A percentile compares a stretch with the other conserved stretches of the same genome.
phyloP scores from a whole-genome alignment of 23 tunicate genomes.

The Botrylloides violaceus region DNA sequence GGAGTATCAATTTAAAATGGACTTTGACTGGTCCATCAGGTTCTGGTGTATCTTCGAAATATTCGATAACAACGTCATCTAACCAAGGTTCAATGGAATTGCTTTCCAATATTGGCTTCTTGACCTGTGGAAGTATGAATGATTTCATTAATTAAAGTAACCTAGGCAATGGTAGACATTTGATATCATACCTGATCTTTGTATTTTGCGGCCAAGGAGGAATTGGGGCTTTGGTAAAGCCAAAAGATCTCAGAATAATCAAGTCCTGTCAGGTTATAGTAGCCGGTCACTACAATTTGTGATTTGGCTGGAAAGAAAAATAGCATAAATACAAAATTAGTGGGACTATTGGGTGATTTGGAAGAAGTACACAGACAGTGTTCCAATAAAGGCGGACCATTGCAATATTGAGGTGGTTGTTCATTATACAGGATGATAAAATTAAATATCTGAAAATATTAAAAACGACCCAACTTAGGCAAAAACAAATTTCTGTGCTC shows the following conservation, averaged over 20 bases:
- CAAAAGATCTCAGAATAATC: neutral
- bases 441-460: too few species aligned
- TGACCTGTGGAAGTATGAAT: neutral
- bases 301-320: slow-evolving; percentile 1
- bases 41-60: slow-evolving; percentile 57
- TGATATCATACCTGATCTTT: slow-evolving; percentile 7
- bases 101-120: neutral
- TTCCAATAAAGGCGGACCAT: too few species aligned
- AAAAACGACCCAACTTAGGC: too few species aligned
- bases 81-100: slow-evolving; percentile 17
- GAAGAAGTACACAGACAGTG: too few species aligned
- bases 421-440: too few species aligned
- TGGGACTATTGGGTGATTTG: too few species aligned
- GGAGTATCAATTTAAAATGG: slow-evolving; percentile 10
- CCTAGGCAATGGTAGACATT: too few species aligned
- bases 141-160: too few species aligned
- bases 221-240: slow-evolving; percentile 6
- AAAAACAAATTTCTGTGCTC: too few species aligned
- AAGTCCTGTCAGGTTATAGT: neutral
- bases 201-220: neutral
- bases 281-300: slow-evolving; percentile 1
- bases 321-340: neutral
- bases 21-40: slow-evolving; percentile 29
- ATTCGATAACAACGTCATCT: slow-evolving; percentile 30
- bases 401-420: too few species aligned